phyloP scores from a whole-genome alignment of 2,888 invertebrate species.

The Melikaiella ostensackeni region DNA sequence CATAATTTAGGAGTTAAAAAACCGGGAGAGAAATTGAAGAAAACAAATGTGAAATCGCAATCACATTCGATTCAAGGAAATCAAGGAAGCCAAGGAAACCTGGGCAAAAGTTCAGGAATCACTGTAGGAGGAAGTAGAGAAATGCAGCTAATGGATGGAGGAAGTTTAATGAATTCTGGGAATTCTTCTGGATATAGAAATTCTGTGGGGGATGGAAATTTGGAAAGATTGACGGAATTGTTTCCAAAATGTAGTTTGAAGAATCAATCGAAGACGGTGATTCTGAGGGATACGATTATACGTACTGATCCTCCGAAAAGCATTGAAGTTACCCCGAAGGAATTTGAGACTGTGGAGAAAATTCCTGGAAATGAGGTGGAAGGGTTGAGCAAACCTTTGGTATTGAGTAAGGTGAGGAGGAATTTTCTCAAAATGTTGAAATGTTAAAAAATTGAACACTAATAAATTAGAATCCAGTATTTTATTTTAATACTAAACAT shows the following conservation, averaged over 20 bases:
- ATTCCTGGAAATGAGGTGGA: slow-evolving; percentile 40
- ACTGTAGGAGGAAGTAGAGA: slow-evolving; percentile 3
- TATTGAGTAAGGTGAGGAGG: slow-evolving; percentile 28
- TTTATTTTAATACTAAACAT: not conserved
- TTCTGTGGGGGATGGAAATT: not conserved
- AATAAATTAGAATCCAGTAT: not conserved
- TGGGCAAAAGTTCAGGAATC: slow-evolving; percentile 20
- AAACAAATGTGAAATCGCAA: slow-evolving; percentile 53
- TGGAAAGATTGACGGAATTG: slow-evolving; percentile 60
- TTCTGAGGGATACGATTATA: slow-evolving; percentile 74
- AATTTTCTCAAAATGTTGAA: not conserved
- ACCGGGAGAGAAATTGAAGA: slow-evolving; percentile 67
- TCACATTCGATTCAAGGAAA: slow-evolving; percentile 36
- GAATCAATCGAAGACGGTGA: slow-evolving; percentile 72
- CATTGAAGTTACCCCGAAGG: slow-evolving; percentile 52
- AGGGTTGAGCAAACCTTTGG: slow-evolving; percentile 34
- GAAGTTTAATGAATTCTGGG: not conserved
- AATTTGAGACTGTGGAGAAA: slow-evolving; percentile 50
- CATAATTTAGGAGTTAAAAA: slow-evolving; percentile 77
- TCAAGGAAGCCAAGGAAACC: slow-evolving; percentile 46
- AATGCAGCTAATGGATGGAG: not conserved
- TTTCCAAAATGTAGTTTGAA: slow-evolving; percentile 75
- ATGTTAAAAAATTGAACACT: not conserved
- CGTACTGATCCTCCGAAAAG: slow-evolving; percentile 65
- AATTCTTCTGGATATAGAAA: not conserved